phyloP scores from a whole-genome alignment of 2,113 vertebrate species.

The Elephas maximus region DNA sequence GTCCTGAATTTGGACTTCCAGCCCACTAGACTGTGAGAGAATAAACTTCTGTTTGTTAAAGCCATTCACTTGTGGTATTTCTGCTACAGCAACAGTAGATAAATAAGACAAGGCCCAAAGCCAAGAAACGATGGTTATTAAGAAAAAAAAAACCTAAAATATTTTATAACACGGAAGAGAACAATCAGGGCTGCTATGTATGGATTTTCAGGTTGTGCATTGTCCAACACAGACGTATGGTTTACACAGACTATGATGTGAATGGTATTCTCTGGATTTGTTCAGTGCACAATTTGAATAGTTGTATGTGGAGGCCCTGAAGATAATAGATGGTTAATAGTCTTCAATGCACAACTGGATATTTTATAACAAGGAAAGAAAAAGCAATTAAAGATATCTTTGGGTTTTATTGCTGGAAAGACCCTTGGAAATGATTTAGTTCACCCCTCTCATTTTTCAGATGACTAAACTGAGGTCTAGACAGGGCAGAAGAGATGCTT shows the following conservation, averaged over 20 bases:
- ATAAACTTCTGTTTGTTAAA: too few species aligned
- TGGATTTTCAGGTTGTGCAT: background rate
- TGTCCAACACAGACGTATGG: background rate
- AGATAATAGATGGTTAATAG: background rate
- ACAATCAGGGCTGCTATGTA: background rate
- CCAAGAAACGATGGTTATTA: background rate
- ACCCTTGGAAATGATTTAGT: background rate
- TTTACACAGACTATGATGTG: background rate
- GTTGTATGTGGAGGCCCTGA: background rate
- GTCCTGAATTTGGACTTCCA: too few species aligned
- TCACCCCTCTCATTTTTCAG: slow-evolving; percentile 5
- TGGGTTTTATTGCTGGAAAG: background rate
- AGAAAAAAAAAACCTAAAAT: slow-evolving; percentile 19
- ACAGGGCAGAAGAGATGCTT: background rate
- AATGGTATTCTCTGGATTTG: background rate
- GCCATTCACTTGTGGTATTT: too few species aligned
- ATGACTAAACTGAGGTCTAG: background rate
- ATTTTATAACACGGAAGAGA: background rate
- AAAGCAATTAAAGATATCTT: slow-evolving; percentile 34
- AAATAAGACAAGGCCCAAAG: background rate
- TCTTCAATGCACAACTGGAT: background rate
- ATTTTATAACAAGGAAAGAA: slow-evolving; percentile 19
- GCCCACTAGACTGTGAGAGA: too few species aligned
- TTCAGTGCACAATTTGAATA: background rate
- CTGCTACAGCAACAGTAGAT: too few species aligned